Percentiles rank a stretch among this genome's conserved stretches.
Conservation (phyloP, 1,140 invertebrate species). For the Lycorma delicatula region DNA sequence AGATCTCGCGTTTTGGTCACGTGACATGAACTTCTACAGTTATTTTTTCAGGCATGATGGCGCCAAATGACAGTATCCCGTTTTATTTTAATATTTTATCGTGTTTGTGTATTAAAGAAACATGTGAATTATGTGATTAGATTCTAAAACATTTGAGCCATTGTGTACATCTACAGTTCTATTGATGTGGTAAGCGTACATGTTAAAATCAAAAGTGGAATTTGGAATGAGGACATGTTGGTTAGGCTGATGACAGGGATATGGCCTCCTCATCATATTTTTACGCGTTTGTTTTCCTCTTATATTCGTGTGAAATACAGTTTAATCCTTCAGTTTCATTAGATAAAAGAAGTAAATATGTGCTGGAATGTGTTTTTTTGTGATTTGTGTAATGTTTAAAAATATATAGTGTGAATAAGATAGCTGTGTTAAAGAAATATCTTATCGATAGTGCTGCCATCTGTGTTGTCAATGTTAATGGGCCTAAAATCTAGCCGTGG, state of each 20-base stretch:
- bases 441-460: conserved; percentile 42
- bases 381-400: too few relatives aligned
- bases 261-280: conserved; percentile 14
- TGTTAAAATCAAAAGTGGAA: conserved; percentile 31
- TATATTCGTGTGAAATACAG: too few relatives aligned
- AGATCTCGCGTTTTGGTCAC: conserved; percentile 38
- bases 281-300: conserved; percentile 2
- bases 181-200: conserved; percentile 30
- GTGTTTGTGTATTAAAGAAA: conserved; percentile 29
- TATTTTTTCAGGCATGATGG: conserved; percentile 50
- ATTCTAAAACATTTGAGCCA: conserved; percentile 9
- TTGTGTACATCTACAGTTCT: conserved; percentile 6
- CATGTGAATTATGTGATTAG: conserved; percentile 12
- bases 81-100: conserved; percentile 40
- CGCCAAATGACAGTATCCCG: conserved; percentile 46
- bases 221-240: conserved; percentile 48
- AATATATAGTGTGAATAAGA: too few relatives aligned
- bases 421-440: conserved; percentile 10
- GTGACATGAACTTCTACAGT: conserved; percentile 44
- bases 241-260: conserved; percentile 39
- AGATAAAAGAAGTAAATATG: too few relatives aligned
- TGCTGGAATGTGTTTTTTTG: too few relatives aligned
- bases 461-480: conserved; percentile 62
- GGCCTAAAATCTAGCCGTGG: conserved; percentile 32
- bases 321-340: too few relatives aligned